Evolutionary conservation across 2,888 invertebrate species (phyloP), one percentile per base, ranked within the genome.

Genomic region (Agrochola lychnidis): DNA sequence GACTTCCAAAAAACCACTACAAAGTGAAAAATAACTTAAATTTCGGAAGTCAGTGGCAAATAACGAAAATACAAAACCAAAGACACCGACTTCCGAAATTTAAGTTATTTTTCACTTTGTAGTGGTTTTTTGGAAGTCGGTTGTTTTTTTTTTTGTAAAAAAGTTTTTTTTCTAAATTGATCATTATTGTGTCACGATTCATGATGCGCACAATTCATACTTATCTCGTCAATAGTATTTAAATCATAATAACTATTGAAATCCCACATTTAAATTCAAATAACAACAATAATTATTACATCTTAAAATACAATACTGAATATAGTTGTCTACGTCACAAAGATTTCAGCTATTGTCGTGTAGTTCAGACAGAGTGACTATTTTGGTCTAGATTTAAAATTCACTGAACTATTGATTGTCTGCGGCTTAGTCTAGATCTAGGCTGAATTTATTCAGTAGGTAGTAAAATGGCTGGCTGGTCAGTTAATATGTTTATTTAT

Each of bases 401-500:
- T 69, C 59, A n/a, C 40, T 69, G 19, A 42, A 73, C 56, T 81
- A 81, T 81, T 68, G 79, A 81, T 83, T 63, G 59, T 40, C 36
- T 51, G 22, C 16, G 56, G 42, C 40, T 64, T 12, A 22, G 16
- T 51, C 72, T 69, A 51, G 48, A 66, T 61, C 2, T 22, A 64
- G 48, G 2, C 22, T 73, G 64, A 83, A 83, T 79, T 79, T 25
- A 79, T 83, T 69, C n/a, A 79, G 59, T 45, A 25, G 42, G n/a
- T 19, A 22, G 22, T 42, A n/a, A 76, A 48, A 48, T 25, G 53
- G 16, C 25, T 30, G 53, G 30, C 76, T 69, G 25, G 19, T 6
- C 53, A 36, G n/a, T 70, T 53, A 51, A 9, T 10, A 14, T 51
- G 12, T 63, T 48, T 51, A 57, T 45, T 45, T 45, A 45, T 45